These are phyloP conservation scores for Pocota personata DNA, from an alignment of 2,888 invertebrate species.

Conservation along the genomic window DNA sequence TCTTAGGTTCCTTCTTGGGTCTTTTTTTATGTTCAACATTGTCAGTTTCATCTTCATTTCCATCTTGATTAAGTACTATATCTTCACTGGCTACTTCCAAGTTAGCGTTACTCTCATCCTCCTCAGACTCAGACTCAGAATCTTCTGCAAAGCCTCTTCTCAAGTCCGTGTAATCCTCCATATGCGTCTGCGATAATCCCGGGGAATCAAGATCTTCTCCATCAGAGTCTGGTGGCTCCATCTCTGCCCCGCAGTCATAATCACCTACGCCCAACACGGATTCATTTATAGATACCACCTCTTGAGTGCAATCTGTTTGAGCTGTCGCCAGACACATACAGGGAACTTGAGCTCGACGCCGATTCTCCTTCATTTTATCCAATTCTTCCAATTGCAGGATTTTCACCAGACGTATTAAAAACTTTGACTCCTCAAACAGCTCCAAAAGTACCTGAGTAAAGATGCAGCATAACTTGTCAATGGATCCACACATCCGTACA, in stretches of 20 bases:
- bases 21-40: neutral
- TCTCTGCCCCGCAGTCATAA: conserved; percentile 27
- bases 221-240: neutral
- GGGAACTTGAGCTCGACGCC: neutral
- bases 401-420: conserved; percentile 76
- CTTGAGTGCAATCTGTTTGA: conserved; percentile 6
- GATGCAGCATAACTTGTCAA: conserved; percentile 78
- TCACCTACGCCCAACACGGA: conserved; percentile 58
- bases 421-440: conserved; percentile 78
- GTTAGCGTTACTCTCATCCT: too few relatives aligned
- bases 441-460: conserved; percentile 79
- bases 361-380: neutral
- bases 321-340: conserved; percentile 29
- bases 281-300: conserved; percentile 70
- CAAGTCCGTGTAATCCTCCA: conserved; percentile 48
- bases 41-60: too few relatives aligned
- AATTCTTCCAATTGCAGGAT: conserved; percentile 23
- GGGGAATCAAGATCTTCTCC: conserved; percentile 73
- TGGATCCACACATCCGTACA: conserved; percentile 79
- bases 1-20: neutral
- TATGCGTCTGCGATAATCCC: conserved; percentile 68
- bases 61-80: too few relatives aligned
- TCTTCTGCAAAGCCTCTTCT: too few relatives aligned
- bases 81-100: too few relatives aligned
- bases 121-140: too few relatives aligned